Evolutionary conservation across 2,797 vertebrate species (phyloP).

Genomic region (Schizothorax lantsangensis): DNA sequence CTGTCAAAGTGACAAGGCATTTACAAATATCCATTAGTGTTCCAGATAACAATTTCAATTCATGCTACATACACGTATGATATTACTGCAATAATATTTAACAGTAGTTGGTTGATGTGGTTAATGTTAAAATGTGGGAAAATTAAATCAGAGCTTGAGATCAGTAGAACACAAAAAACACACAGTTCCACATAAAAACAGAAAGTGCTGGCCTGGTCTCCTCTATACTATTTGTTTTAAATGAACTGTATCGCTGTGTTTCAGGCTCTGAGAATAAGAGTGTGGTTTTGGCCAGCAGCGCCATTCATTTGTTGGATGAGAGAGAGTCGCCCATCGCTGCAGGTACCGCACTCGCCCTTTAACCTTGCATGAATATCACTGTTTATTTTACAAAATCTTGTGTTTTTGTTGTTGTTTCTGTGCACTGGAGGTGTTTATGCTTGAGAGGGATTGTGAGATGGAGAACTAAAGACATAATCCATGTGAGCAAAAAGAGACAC

Average conservation of each 20-base stretch:
- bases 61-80: not conserved
- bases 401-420: not conserved
- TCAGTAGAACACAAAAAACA: not conserved
- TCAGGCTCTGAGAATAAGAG: slow-evolving; percentile 92
- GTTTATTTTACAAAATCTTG: not conserved
- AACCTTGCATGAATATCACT: not conserved
- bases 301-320: slow-evolving; percentile 95
- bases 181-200: not conserved
- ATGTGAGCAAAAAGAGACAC: not conserved
- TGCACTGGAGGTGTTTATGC: no score
- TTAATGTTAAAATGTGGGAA: not conserved
- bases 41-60: not conserved
- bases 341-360: slow-evolving; percentile 77
- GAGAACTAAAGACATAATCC: not conserved
- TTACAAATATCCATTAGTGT: not conserved
- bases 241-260: slow-evolving; percentile 23
- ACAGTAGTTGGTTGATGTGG: not conserved
- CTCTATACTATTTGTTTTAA: not conserved
- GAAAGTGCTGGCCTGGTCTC: not conserved
- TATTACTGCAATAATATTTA: not conserved
- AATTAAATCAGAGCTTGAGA: not conserved
- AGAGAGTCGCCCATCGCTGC: slow-evolving; percentile 97
- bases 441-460: not conserved
- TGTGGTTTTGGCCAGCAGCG: slow-evolving; percentile 94
- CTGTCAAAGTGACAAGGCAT: not conserved